Base-by-base conservation (phyloP, 2,113 vertebrate genomes). In the Chionis minor region DNA sequence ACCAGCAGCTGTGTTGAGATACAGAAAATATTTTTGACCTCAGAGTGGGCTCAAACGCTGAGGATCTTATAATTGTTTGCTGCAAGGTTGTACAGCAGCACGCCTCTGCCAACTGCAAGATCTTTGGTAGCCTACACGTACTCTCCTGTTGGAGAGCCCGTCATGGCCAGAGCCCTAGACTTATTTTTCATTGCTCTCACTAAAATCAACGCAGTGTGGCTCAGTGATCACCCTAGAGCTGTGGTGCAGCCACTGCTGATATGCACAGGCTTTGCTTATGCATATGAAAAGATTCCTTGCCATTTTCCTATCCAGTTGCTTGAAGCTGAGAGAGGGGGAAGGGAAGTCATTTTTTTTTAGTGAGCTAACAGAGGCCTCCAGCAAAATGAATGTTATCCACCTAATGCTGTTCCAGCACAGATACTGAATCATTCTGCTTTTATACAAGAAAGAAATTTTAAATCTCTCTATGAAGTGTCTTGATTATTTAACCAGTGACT, bases 381-480 rank as follows among this genome's bases (percentile, higher is more conserved):
- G 92, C 73, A 92, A 88, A 96, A 93, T 73, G 58, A 45, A 44
- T 40, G 59, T 78, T 79, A 85, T 24, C 63, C 26, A 80, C 75
- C 66, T 91, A 80, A 81, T 77, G 69, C 47, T 93, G 32, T 61
- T 91, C 58, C 62, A 70, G 49, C 15, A 6, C 52, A 81, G 56
- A 69, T 86, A 75, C 17, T 38, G 62, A 95, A 94, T 87, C 32
- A 3, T 79, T 86, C 42, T 81, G 17, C 26, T 80, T 88, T 85
- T 91, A 79, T 45, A 40, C 12, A 81, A 63, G n/a, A 66, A 75
- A 47, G 15, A 81, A 44, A 59, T 75, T 54, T 90, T 51, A 84
- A 59, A 94, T 96, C 88, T 95, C 42, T 17, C 51, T 96, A 61
- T 91, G 88, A 91, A 94, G 51, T 55, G 63, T 89, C 89, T 88